phyloP scores from a whole-genome alignment of 2,888 invertebrate species.

The Ethmia dodecea region DNA sequence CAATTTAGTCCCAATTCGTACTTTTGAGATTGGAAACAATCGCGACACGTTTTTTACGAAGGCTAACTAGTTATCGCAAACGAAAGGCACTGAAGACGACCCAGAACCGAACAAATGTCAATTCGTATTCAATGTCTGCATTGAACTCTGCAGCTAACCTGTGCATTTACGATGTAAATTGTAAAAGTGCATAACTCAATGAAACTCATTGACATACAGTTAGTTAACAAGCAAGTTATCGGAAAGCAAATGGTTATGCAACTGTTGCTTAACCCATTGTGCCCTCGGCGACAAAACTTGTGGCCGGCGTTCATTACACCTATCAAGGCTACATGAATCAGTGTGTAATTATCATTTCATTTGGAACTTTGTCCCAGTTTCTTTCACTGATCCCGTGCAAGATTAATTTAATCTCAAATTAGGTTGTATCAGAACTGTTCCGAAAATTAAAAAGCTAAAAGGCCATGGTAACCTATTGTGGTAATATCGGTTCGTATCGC shows the following conservation, averaged over 20 bases:
- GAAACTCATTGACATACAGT: conserved; percentile 7
- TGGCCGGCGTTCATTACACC: conserved; percentile 31
- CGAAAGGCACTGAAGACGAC: conserved; percentile 61
- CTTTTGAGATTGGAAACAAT: conserved; percentile 28
- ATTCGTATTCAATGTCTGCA: conserved; percentile 36
- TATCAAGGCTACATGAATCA: conserved; percentile 49
- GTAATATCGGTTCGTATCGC: conserved; percentile 30
- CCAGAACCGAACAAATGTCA: conserved; percentile 52
- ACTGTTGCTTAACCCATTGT: conserved; percentile 39
- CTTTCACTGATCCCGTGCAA: neutral
- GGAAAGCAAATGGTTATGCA: conserved; percentile 40
- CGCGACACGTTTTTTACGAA: conserved; percentile 54
- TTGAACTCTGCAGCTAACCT: conserved; percentile 41
- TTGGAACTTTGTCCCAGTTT: conserved; percentile 6
- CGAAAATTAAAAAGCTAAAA: conserved; percentile 22
- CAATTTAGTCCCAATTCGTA: neutral
- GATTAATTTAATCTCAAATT: neutral
- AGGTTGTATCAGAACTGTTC: neutral
- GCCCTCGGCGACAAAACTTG: conserved; percentile 25
- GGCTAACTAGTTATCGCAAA: conserved; percentile 52
- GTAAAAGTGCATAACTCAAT: conserved; percentile 17
- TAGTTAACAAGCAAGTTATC: conserved; percentile 22
- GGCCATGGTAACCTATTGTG: conserved; percentile 37
- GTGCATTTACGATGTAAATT: conserved; percentile 11
- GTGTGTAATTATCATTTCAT: conserved; percentile 31